Conservation (phyloP, 2,888 invertebrate genomes). For the Microplitis deprimator region DNA sequence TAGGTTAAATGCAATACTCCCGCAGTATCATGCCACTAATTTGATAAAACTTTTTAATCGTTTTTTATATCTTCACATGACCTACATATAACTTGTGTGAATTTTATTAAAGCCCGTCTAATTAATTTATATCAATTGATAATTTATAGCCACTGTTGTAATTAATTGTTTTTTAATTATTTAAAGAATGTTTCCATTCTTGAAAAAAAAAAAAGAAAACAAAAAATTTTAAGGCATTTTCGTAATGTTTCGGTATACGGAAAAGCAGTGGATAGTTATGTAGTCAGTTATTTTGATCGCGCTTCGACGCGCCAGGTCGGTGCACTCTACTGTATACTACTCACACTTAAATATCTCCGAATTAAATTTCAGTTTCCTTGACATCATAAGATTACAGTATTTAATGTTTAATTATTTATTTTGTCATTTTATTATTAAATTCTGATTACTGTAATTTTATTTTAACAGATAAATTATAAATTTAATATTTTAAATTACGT, state of each 20-base stretch:
- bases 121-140: not conserved
- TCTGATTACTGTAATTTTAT: not conserved
- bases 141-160: not conserved
- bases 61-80: conserved; percentile 29
- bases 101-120: conserved; percentile 11
- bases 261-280: conserved; percentile 11
- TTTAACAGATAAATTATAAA: not conserved
- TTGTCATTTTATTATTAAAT: not conserved
- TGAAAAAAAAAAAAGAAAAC: not conserved
- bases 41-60: conserved; percentile 35
- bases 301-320: conserved; percentile 20
- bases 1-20: conserved; percentile 39
- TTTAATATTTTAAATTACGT: not conserved
- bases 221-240: not conserved
- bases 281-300: conserved; percentile 21
- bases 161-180: not conserved
- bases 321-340: conserved; percentile 11
- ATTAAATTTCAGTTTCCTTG: conserved; percentile 19
- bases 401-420: conserved; percentile 5
- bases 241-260: not conserved
- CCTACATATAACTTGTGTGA: conserved; percentile 27
- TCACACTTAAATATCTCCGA: not conserved
- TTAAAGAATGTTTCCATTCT: not conserved
- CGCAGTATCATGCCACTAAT: conserved; percentile 27
- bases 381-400: conserved; percentile 7